These are phyloP conservation scores for Anthoscopus minutus DNA, from an alignment of 2,113 vertebrate genomes.

Conservation along the genomic window DNA sequence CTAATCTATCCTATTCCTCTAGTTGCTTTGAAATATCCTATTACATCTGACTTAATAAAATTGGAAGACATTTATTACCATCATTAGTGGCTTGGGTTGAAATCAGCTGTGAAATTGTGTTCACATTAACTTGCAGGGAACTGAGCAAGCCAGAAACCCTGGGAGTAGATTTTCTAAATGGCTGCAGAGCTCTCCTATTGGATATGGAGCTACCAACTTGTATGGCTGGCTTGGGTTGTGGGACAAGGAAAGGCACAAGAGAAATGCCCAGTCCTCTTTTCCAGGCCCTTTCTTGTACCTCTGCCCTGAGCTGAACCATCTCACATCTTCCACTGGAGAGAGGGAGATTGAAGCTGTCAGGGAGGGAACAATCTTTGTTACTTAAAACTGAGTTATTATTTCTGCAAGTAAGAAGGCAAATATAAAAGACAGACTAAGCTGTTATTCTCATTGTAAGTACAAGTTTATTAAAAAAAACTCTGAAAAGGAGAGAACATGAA, in stretches of 20 bases:
- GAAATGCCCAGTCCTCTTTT: background rate
- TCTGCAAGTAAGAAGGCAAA: background rate
- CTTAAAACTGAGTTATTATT: background rate
- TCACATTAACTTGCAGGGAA: background rate
- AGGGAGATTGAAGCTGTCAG: background rate
- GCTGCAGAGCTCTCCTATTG: background rate
- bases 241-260: background rate
- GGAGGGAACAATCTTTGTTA: background rate
- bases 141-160: background rate
- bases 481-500: background rate
- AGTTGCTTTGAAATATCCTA: background rate
- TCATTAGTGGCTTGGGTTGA: background rate
- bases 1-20: background rate
- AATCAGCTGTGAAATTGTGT: background rate
- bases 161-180: background rate
- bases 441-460: background rate
- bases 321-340: rapidly evolving
- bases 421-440: background rate
- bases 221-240: rapidly evolving
- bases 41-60: background rate
- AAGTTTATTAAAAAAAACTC: background rate
- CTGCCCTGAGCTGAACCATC: background rate
- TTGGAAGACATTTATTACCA: background rate
- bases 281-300: background rate
- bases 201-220: rapidly evolving